Evolutionary conservation across 1,140 invertebrate species (phyloP), one percentile per base, ranked within the genome.

Genomic region (Brachionus sp.): DNA sequence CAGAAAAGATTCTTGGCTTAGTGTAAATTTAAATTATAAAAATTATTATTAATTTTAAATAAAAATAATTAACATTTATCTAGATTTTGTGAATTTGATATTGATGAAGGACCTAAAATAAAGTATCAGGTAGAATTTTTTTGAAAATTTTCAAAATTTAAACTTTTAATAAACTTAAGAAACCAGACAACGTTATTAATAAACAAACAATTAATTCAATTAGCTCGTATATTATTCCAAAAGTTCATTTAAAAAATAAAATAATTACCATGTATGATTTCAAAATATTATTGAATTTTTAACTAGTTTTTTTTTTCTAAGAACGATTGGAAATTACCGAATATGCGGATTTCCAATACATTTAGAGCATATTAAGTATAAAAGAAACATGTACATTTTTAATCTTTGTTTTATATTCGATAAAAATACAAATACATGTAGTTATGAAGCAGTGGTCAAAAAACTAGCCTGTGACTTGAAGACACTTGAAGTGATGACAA

Each of bases 341-440:
- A 66, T 80, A 39, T 80, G 77, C 16, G 96, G 96, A 0, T 98
- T 94, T 90, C 96, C 96, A 0, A 93, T 97, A 35, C 91, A 92
- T 85, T 95, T 98, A 82, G 93, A 95, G 85, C 92, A 95, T 66
- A 91, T 93, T 70, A 94, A 95, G 86, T 98, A 98, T 90, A 92
- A 92, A n/a, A 90, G 96, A 84, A 98, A 98, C 90, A 93, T 94
- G 33, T 94, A 95, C 85, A 93, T 96, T 77, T 98, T 98, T 88
- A 98, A 98, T 89, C 88, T 97, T 3, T 97, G 95, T 87, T 96
- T 98, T 89, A 95, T 97, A 0, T 97, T 95, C 87, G 93, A 96
- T 86, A 73, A 86, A 57, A 93, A 93, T 89, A 93, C 94, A 0
- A 91, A 94, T 77, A 95, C 95, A 13, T 93, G 95, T 1, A 94